Evolutionary conservation across 2,797 vertebrate species (phyloP).

Genomic region (Sorex maritimensis): DNA sequence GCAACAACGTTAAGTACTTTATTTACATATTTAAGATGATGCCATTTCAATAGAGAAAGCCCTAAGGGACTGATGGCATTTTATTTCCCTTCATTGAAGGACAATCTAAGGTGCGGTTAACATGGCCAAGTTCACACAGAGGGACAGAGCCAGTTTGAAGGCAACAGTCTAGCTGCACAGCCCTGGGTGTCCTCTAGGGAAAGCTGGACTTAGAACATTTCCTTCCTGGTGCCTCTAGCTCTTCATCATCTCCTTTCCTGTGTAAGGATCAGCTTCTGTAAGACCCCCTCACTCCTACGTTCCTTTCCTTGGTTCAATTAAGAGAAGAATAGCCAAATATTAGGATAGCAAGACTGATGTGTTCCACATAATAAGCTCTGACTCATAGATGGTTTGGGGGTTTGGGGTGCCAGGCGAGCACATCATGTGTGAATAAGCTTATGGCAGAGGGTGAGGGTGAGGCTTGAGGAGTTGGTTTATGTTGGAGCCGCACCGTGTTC

Average conservation of each 20-base stretch:
- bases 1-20: background rate
- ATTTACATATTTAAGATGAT: background rate
- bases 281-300: background rate
- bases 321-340: slow-evolving; percentile 57
- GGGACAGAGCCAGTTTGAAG: background rate
- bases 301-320: slow-evolving; percentile 68
- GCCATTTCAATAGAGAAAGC: slow-evolving; percentile 5
- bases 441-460: slow-evolving; percentile 76
- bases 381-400: slow-evolving; percentile 60
- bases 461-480: slow-evolving; percentile 76
- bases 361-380: slow-evolving; percentile 36
- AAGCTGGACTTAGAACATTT: slow-evolving; percentile 14
- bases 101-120: background rate
- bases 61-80: background rate
- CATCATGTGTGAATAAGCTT: slow-evolving; percentile 80
- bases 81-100: slow-evolving; percentile 20
- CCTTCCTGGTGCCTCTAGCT: background rate
- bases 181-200: slow-evolving; percentile 7
- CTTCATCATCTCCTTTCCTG: slow-evolving; percentile 6
- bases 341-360: slow-evolving; percentile 59
- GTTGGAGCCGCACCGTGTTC: slow-evolving; percentile 66
- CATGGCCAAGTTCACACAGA: no score
- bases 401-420: slow-evolving; percentile 67
- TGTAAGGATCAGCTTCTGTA: background rate
- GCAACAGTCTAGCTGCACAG: background rate